A percentile compares a stretch with the other conserved stretches of the same genome.
Evolutionary conservation across 92 coral and sea anemone species (phyloP).

Genomic region (Actinostola sp.): DNA sequence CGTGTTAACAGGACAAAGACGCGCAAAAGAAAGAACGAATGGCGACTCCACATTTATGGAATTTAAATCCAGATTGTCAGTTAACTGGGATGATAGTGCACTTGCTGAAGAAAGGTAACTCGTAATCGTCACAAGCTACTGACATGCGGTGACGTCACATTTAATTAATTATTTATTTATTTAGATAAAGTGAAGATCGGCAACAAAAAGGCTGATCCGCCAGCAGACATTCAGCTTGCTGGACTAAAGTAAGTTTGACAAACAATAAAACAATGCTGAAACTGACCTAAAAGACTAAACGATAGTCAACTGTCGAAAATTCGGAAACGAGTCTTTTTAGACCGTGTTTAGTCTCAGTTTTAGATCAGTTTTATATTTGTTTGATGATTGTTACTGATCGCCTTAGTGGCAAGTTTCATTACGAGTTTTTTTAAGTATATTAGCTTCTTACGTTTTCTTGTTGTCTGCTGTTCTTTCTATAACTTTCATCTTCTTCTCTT

Average conservation of each 20-base stretch:
- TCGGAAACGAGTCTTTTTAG: no score
- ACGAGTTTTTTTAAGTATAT: no score
- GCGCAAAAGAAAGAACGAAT: slow-evolving; percentile 85
- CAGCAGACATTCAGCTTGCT: slow-evolving; percentile 79
- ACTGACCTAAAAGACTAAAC: no score
- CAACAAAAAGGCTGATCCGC: slow-evolving; percentile 89
- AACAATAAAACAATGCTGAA: neutral
- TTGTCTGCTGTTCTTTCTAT: no score
- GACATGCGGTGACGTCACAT: neutral
- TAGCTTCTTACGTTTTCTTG: no score
- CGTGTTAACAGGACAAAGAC: slow-evolving; percentile 68
- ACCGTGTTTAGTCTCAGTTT: no score
- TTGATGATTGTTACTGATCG: no score
- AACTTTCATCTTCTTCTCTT: no score
- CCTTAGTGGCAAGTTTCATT: no score
- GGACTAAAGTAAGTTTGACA: slow-evolving; percentile 82
- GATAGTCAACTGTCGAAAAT: no score
- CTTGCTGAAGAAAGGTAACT: slow-evolving; percentile 76
- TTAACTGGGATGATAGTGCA: slow-evolving; percentile 90
- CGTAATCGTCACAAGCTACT: neutral
- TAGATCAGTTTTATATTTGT: no score
- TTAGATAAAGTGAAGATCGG: slow-evolving; percentile 80
- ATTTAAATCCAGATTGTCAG: slow-evolving; percentile 93
- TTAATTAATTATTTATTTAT: neutral
- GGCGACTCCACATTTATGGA: slow-evolving; percentile 94